Percentiles rank a stretch among this genome's conserved stretches.
Evolutionary conservation across 2,888 invertebrate genomes (phyloP).

Genomic region (Caenorhabditis sp.): DNA sequence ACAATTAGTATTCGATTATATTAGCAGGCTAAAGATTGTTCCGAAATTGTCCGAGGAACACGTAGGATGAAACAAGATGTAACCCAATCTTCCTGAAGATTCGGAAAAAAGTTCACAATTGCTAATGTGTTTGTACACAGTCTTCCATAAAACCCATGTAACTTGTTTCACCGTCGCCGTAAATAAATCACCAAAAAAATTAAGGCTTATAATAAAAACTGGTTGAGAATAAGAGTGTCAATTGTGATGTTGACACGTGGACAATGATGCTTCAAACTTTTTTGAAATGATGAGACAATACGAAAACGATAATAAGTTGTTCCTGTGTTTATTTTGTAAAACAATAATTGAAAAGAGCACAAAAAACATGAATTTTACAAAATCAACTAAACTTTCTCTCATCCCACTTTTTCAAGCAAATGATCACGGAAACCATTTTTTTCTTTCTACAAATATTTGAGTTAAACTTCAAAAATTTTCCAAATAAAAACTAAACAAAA

Average conservation of each 20-base stretch:
- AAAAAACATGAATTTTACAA: background rate
- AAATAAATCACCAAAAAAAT: slow-evolving; percentile 1
- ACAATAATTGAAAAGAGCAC: background rate
- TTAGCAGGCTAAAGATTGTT: no score
- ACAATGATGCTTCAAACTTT: slow-evolving; percentile 22
- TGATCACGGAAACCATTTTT: background rate
- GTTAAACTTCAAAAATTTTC: no score
- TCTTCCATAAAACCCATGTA: slow-evolving; percentile 20
- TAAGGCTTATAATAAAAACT: background rate
- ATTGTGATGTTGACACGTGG: slow-evolving; percentile 30
- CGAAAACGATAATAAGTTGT: background rate
- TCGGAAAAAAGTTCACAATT: slow-evolving; percentile 5
- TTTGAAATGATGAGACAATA: background rate
- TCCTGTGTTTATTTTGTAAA: background rate
- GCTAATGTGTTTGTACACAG: background rate
- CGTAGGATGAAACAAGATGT: background rate
- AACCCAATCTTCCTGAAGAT: background rate
- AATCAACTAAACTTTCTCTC: background rate
- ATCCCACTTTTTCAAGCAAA: background rate
- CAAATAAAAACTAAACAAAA: no score
- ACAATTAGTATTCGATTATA: no score
- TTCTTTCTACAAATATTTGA: background rate
- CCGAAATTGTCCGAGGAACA: no score
- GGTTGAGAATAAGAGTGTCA: slow-evolving; percentile 5
- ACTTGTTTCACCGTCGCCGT: slow-evolving; percentile 16